Conservation (phyloP, 2,888 invertebrate genomes). For the Andrena minutula region DNA sequence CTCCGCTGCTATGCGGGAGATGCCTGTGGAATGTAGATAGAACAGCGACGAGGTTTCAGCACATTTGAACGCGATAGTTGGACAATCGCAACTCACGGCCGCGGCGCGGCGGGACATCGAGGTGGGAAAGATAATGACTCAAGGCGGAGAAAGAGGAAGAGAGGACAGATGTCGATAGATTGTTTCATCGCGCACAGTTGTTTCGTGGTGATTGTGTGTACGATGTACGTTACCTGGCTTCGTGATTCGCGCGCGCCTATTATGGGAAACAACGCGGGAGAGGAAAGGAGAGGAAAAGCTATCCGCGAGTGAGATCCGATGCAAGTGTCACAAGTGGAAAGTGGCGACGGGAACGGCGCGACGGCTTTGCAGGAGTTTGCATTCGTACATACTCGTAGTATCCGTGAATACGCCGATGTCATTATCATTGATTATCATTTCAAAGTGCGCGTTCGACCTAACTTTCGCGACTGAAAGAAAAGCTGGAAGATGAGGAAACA, state of each 20-base stretch:
- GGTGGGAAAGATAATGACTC: slow-evolving; percentile 39
- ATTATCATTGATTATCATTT: too few species aligned
- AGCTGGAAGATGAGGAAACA: background rate
- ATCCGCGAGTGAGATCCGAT: slow-evolving; percentile 34
- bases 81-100: slow-evolving; percentile 25
- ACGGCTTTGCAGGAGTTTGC: background rate
- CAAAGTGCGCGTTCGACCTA: too few species aligned
- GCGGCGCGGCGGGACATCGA: slow-evolving; percentile 27
- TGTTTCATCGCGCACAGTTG: slow-evolving; percentile 36
- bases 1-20: too few species aligned
- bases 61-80: background rate
- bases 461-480: too few species aligned
- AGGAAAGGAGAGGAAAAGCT: slow-evolving; percentile 26
- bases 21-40: too few species aligned
- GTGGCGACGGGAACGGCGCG: slow-evolving; percentile 36
- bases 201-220: slow-evolving; percentile 8
- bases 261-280: slow-evolving; percentile 6
- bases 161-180: slow-evolving; percentile 50
- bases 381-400: background rate
- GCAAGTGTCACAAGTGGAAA: slow-evolving; percentile 49
- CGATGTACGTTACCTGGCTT: slow-evolving; percentile 36
- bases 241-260: slow-evolving; percentile 24
- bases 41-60: background rate
- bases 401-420: background rate
- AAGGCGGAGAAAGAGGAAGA: slow-evolving; percentile 6